Percentiles rank a stretch among this genome's conserved stretches.
Evolutionary conservation across 2,797 vertebrate species (phyloP).

Genomic region (Notamacropus eugenii): DNA sequence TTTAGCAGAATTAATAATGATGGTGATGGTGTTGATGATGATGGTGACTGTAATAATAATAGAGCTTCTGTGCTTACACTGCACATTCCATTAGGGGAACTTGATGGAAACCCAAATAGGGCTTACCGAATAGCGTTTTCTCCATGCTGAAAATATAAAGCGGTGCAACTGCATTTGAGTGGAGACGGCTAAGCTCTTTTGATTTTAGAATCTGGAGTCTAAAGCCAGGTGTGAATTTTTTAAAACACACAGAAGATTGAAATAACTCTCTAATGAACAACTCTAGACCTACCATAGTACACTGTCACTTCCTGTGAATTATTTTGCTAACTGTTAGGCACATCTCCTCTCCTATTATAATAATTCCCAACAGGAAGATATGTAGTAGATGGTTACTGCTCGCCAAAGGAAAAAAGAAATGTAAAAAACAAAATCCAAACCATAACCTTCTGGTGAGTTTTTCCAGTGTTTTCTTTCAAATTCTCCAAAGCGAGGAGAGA

Average conservation of each 20-base stretch:
- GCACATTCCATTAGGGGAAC: slow-evolving; percentile 50
- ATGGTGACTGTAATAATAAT: slow-evolving; percentile 9
- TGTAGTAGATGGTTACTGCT: slow-evolving; percentile 9
- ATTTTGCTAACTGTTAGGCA: slow-evolving; percentile 17
- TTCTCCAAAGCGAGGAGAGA: neutral
- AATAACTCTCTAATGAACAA: slow-evolving; percentile 40
- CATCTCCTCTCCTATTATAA: slow-evolving; percentile 51
- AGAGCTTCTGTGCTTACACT: slow-evolving; percentile 52
- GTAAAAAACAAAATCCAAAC: neutral
- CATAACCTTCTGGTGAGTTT: slow-evolving; percentile 8
- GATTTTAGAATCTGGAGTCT: slow-evolving; percentile 43
- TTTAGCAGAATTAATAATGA: slow-evolving; percentile 61
- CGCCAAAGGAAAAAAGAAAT: slow-evolving; percentile 5
- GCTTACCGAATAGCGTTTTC: slow-evolving; percentile 33
- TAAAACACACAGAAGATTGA: slow-evolving; percentile 22
- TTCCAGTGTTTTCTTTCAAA: slow-evolving; percentile 33
- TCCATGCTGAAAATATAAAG: slow-evolving; percentile 39
- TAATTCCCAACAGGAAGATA: slow-evolving; percentile 46
- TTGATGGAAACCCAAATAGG: slow-evolving; percentile 54
- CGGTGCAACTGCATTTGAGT: slow-evolving; percentile 38
- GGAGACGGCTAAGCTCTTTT: slow-evolving; percentile 37
- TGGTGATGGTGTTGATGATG: neutral
- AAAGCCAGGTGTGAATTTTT: slow-evolving; percentile 46
- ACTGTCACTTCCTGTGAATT: slow-evolving; percentile 11
- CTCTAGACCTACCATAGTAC: slow-evolving; percentile 21